phyloP scores from a whole-genome alignment of 2,113 vertebrate species.

The Taurulus bubalis region DNA sequence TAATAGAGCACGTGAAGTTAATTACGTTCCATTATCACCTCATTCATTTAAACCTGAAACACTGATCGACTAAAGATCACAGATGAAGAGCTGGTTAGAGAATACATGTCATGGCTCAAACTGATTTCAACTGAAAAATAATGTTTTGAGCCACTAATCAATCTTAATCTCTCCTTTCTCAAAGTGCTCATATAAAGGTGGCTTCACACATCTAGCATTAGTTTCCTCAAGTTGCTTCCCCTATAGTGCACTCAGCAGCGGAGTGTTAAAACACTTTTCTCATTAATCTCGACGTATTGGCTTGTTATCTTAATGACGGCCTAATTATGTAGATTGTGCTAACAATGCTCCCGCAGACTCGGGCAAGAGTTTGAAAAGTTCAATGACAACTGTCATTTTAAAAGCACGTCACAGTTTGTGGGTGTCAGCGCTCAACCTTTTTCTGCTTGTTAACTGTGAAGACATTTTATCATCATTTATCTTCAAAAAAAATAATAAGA shows the following conservation, averaged over 20 bases:
- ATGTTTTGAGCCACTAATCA: background rate
- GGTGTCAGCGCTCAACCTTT: background rate
- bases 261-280: slow-evolving; percentile 25
- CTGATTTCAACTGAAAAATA: background rate
- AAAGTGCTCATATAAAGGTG: slow-evolving; percentile 6
- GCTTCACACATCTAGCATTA: background rate
- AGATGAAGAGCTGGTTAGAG: background rate
- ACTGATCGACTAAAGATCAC: background rate
- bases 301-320: slow-evolving; percentile 56
- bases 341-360: slow-evolving; percentile 17
- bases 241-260: background rate
- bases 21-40: slow-evolving; percentile 26
- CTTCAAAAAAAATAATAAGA: background rate
- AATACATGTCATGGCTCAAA: background rate
- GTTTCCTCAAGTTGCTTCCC: slow-evolving; percentile 13
- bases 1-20: slow-evolving; percentile 20
- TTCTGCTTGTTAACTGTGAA: background rate
- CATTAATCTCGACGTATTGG: slow-evolving; percentile 41
- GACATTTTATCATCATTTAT: background rate
- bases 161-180: background rate
- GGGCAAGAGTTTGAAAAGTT: slow-evolving; percentile 21
- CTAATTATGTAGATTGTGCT: slow-evolving; percentile 51
- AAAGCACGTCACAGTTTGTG: background rate
- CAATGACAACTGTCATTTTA: background rate
- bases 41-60: slow-evolving; percentile 14